Percentiles rank a stretch among this genome's conserved stretches.
Conservation (phyloP, 2,888 invertebrate genomes). For the Sarcophaga carnaria region DNA sequence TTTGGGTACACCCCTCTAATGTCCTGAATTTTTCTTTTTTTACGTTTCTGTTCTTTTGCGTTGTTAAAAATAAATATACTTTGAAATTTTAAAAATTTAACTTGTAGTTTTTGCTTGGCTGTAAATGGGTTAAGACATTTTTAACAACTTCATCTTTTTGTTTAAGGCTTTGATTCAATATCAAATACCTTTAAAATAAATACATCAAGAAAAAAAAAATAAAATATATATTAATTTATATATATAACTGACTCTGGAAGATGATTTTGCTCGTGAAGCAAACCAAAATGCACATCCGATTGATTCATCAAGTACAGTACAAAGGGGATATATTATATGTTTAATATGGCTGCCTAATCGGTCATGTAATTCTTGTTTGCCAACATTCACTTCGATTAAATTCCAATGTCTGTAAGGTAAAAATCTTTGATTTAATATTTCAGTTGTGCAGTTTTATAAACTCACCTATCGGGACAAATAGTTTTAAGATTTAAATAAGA, state of each 20-base stretch:
- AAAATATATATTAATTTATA: neutral
- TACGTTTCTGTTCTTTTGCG: too few species aligned
- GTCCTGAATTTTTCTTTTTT: too few species aligned
- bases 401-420: conserved; percentile 87
- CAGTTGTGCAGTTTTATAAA: neutral
- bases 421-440: neutral
- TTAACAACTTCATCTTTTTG: too few species aligned
- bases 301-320: conserved; percentile 96
- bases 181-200: too few species aligned
- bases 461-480: conserved; percentile 85
- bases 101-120: too few species aligned
- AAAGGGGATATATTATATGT: conserved; percentile 92
- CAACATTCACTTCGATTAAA: conserved; percentile 90
- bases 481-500: conserved; percentile 87
- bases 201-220: too few species aligned
- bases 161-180: too few species aligned
- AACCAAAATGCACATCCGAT: conserved; percentile 98
- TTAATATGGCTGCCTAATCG: conserved; percentile 85
- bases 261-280: conserved; percentile 88
- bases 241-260: conserved; percentile 71
- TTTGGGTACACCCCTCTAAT: too few species aligned
- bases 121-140: too few species aligned
- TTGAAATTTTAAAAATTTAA: too few species aligned
- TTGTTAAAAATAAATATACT: too few species aligned
- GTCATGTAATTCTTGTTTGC: conserved; percentile 85